Conservation (phyloP, 2,797 vertebrate genomes). For the Catharus ustulatus region DNA sequence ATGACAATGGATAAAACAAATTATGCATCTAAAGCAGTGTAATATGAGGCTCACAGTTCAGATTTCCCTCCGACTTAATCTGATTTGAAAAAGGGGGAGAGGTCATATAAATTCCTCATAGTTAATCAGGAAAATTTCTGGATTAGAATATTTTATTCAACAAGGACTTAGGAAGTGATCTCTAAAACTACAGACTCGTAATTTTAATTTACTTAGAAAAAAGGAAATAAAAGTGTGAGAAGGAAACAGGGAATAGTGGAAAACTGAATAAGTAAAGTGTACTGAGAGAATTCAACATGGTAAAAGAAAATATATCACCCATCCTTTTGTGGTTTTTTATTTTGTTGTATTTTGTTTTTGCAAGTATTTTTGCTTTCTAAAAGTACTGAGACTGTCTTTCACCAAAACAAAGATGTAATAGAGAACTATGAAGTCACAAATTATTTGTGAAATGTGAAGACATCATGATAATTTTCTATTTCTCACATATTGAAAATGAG, state of each 20-base stretch:
- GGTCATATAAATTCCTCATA: neutral
- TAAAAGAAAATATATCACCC: accelerated
- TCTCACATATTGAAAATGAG: neutral
- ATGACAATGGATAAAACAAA: neutral
- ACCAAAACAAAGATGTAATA: neutral
- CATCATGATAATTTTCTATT: neutral
- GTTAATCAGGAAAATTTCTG: neutral
- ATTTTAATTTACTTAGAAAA: neutral
- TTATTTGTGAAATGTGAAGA: neutral
- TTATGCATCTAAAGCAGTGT: neutral
- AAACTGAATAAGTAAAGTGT: neutral
- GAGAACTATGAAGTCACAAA: neutral
- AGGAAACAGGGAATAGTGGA: neutral
- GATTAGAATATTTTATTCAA: neutral
- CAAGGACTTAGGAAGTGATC: neutral
- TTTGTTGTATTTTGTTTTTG: neutral
- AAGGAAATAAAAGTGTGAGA: neutral
- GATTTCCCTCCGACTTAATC: neutral
- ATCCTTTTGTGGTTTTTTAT: neutral
- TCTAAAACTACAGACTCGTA: neutral
- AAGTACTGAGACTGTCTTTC: neutral
- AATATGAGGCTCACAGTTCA: accelerated
- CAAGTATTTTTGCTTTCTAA: neutral
- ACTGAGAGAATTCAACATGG: neutral
- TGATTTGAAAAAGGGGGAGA: neutral